phyloP scores from a whole-genome alignment of 2,888 invertebrate genomes.

The Calameuta idolon region DNA sequence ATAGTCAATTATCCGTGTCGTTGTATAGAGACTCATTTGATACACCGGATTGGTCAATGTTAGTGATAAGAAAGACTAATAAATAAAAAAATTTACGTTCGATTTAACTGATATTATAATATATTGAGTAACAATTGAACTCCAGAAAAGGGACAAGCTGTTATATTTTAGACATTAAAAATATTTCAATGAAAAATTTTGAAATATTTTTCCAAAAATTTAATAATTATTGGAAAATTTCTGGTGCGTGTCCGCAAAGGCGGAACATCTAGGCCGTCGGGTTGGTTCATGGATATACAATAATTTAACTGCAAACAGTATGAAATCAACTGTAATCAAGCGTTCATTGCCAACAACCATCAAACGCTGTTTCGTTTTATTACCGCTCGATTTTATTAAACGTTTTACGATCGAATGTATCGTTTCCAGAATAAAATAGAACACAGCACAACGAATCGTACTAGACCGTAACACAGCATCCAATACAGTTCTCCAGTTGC shows the following conservation, averaged over 20 bases:
- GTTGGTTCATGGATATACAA: slow-evolving; percentile 30
- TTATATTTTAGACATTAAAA: too few relatives aligned
- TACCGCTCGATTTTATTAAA: slow-evolving; percentile 47
- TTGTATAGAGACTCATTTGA: background rate
- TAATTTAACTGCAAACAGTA: slow-evolving; percentile 50
- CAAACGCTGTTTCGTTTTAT: slow-evolving; percentile 28
- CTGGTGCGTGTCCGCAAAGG: background rate
- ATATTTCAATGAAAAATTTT: too few relatives aligned
- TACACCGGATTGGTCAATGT: background rate
- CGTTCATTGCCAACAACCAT: slow-evolving; percentile 25
- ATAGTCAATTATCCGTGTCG: background rate
- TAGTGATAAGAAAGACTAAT: background rate
- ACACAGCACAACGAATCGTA: background rate
- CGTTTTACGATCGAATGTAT: slow-evolving; percentile 42
- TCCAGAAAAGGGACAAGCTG: background rate
- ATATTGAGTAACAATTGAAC: too few relatives aligned
- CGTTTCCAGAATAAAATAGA: background rate
- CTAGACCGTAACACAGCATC: background rate
- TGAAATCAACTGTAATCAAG: slow-evolving; percentile 45
- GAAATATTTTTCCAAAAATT: background rate
- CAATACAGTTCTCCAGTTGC: background rate
- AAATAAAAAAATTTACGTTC: background rate
- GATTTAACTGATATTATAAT: too few relatives aligned
- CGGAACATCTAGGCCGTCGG: background rate
- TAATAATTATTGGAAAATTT: background rate